Evolutionary conservation across 53 echinoderm and acorn worm species (phyloP), one percentile per base, ranked within the genome.

Genomic region (Paracentrotus lividus): DNA sequence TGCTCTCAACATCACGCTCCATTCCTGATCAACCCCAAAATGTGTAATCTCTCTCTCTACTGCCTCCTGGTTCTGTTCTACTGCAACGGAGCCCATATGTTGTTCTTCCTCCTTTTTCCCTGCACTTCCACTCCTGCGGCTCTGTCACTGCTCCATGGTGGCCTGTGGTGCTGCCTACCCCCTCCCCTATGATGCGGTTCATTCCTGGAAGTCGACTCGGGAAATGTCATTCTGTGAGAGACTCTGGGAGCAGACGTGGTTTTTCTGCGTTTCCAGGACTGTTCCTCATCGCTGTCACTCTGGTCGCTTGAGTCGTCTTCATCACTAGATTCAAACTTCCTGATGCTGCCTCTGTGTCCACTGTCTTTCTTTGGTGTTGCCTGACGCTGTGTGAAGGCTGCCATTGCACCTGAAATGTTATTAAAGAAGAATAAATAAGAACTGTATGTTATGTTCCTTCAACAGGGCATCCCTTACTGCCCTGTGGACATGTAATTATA

Each of bases 1-100:
- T 97, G 69, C 96, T 96, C 61, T 98, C 99, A 2, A 98, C 96
- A 81, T 97, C 96, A 38, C 99, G 90, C 42, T 94, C 93, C 43
- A 89, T 91, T 43, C 93, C 23, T 85, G 58, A 57, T 96, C 95
- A 94, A 98, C 94, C 47, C 93, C 97, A 88, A 98, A 95, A 15
- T 95, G 94, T 42, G 93, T 96, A 34, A 98, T 95, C 61, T 97
- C 93, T 52, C 88, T 92, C 32, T 94, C 95, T 6, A 98, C 95
- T 23, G 61, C 72, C n/a, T 97, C 96, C 88, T 97, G 95, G 49
- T 93, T 96, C 81, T 98, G 99, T 61, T 94, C 93, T 42, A 93
- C 94, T 5, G 96, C 94, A 12, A 98, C 96, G n/a, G 94, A 84
- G 14, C 95, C 97, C 99, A 97, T 97, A 18, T 97, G 59, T 55